Evolutionary conservation across 2,113 vertebrate species (phyloP).

Genomic region (Maccullochella peelii): DNA sequence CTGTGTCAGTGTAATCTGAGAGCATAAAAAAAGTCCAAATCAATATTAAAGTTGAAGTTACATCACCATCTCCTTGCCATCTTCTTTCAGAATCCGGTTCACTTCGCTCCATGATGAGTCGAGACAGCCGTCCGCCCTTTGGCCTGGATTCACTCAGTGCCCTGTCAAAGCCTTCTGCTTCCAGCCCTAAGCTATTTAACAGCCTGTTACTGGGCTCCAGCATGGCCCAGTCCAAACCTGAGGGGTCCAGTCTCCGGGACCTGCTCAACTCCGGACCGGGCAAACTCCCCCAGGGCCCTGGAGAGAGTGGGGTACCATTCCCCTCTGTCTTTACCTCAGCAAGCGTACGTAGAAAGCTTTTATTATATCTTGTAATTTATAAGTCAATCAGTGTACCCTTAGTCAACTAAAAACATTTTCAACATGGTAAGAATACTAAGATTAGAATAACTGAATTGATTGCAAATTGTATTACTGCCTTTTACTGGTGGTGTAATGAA

Average conservation of each 20-base stretch:
- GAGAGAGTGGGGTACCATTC: conserved; percentile 93
- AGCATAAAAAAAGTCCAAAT: neutral
- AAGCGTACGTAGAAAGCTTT: conserved; percentile 83
- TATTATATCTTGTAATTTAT: neutral
- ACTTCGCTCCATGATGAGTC: conserved; percentile 92
- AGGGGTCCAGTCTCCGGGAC: conserved; percentile 97
- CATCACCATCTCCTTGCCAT: neutral
- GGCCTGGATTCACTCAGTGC: conserved; percentile 94
- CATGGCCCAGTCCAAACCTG: conserved; percentile 92
- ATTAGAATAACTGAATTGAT: neutral
- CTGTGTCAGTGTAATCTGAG: neutral
- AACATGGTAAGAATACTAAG: neutral
- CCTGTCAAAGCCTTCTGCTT: conserved; percentile 90
- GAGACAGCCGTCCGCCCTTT: conserved; percentile 93
- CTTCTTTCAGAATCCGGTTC: conserved; percentile 88
- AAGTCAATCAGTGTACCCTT: neutral
- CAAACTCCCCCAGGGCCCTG: conserved; percentile 91
- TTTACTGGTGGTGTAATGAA: conserved; percentile 2
- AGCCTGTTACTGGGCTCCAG: conserved; percentile 93
- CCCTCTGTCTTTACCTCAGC: conserved; percentile 94
- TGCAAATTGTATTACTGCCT: conserved; percentile 8
- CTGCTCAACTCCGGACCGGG: conserved; percentile 96
- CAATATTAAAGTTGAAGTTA: conserved; percentile 9
- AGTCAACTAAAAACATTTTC: neutral
- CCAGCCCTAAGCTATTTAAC: conserved; percentile 96